A percentile compares a stretch with the other conserved stretches of the same genome.
These are phyloP conservation scores for Zygothrica quintamaculata DNA, from an alignment of 2,888 invertebrate genomes.

Conservation along the genomic window DNA sequence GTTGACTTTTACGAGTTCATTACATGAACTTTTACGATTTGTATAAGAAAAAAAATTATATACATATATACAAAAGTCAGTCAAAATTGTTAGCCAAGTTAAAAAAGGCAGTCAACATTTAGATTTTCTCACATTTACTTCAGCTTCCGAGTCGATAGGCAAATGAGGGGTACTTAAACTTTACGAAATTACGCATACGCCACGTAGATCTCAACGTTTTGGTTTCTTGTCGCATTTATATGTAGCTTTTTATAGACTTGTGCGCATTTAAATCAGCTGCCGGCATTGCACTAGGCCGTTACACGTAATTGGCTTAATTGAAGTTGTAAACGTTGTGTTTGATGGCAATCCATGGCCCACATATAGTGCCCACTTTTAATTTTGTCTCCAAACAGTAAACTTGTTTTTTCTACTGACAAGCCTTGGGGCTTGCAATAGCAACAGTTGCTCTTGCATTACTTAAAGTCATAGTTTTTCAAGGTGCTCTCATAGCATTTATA, in stretches of 20 bases:
- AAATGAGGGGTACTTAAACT: slow-evolving; percentile 40
- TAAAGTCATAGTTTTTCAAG: neutral
- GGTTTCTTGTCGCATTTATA: slow-evolving; percentile 8
- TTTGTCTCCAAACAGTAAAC: slow-evolving; percentile 1
- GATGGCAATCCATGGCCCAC: slow-evolving; percentile 44
- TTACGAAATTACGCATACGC: slow-evolving; percentile 71
- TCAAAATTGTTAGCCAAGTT: slow-evolving; percentile 47
- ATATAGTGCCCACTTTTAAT: slow-evolving; percentile 36
- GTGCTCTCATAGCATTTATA: neutral
- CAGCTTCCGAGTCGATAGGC: slow-evolving; percentile 17
- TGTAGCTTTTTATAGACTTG: slow-evolving; percentile 30
- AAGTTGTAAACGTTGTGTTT: slow-evolving; percentile 27
- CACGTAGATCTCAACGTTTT: slow-evolving; percentile 23
- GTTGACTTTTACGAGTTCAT: slow-evolving; percentile 62
- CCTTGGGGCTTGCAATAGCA: slow-evolving; percentile 6
- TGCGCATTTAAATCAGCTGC: slow-evolving; percentile 38
- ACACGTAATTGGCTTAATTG: slow-evolving; percentile 57
- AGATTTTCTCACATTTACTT: slow-evolving; percentile 35
- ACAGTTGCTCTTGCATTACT: slow-evolving; percentile 1
- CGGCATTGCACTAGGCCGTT: slow-evolving; percentile 13
- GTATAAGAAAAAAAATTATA: slow-evolving; percentile 35
- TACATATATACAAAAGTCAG: too few relatives aligned
- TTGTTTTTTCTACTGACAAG: slow-evolving; percentile 14
- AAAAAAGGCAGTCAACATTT: slow-evolving; percentile 20
- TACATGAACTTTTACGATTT: slow-evolving; percentile 65